Percentiles rank a stretch among this genome's conserved stretches.
Evolutionary conservation across 2,888 invertebrate species (phyloP).

Genomic region (Drosophila recens): DNA sequence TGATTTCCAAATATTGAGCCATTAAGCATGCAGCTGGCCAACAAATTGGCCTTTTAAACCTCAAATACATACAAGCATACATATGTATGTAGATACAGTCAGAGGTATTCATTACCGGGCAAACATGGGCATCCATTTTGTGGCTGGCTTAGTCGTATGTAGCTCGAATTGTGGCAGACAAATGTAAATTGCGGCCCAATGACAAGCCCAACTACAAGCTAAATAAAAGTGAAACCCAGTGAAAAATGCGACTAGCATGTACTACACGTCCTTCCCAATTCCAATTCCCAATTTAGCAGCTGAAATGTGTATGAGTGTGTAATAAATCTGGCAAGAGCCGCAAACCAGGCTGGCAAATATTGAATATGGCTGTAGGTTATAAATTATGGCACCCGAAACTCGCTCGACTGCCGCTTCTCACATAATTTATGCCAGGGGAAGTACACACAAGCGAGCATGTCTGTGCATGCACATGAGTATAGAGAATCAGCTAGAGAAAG

Average conservation of each 20-base stretch:
- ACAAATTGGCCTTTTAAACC: slow-evolving; percentile 51
- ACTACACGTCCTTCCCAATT: neutral
- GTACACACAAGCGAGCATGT: slow-evolving; percentile 33
- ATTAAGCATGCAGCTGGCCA: slow-evolving; percentile 26
- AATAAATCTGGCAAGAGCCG: slow-evolving; percentile 68
- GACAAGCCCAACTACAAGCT: slow-evolving; percentile 63
- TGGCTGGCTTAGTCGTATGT: slow-evolving; percentile 44
- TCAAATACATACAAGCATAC: slow-evolving; percentile 37
- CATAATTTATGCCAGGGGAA: slow-evolving; percentile 71
- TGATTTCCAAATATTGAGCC: neutral
- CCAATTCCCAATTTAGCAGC: slow-evolving; percentile 33
- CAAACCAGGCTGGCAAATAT: slow-evolving; percentile 70
- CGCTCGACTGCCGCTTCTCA: slow-evolving; percentile 51
- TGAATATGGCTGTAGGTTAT: slow-evolving; percentile 78
- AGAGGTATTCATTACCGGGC: slow-evolving; percentile 70
- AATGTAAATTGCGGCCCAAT: slow-evolving; percentile 70
- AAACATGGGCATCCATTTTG: slow-evolving; percentile 69
- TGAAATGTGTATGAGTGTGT: slow-evolving; percentile 26
- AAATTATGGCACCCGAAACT: slow-evolving; percentile 73
- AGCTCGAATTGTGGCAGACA: slow-evolving; percentile 49
- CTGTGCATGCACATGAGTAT: slow-evolving; percentile 3
- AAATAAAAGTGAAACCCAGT: slow-evolving; percentile 64
- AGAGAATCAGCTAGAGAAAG: neutral
- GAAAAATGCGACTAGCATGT: slow-evolving; percentile 37
- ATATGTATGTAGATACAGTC: slow-evolving; percentile 31